Base-by-base conservation (phyloP, 2,888 invertebrate species). In the Pammene fasciana region DNA sequence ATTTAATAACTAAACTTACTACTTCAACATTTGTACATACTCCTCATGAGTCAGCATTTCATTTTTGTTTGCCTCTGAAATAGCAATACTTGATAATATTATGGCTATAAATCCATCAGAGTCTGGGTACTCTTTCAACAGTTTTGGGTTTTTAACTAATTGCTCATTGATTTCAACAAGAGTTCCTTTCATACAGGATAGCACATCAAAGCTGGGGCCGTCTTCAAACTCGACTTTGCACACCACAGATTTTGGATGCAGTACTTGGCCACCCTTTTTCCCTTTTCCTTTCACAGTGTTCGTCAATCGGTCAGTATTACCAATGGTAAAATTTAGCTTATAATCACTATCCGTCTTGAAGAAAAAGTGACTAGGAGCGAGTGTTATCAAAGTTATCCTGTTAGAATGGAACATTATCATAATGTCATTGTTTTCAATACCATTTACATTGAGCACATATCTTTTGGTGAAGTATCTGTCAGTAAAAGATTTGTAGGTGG, bases 261-360 rank as follows among this genome's bases (percentile, higher is more conserved):
- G 84, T 65, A 94, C 91, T 87, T 98, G 98, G 0, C 97, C 98
- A 26, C 98, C 98, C 82, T 96, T 95, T 84, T 98, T 98, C 0
- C 95, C 94, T 89, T 98, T 98, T 0, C 98, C 98, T 56, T 95
- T 95, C 0, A 97, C 97, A 76, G 94, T 93, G 85, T 98, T 98
- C 65, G 93, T 93, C 65, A 96, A 88, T 72, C 98, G 94, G 84
- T 97, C 95, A 13, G 95, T 81, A 77, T 95, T 95, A 0, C 95
- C 94, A 59, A 95, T 92, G 80, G 95, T 94, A 81, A 95, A 98
- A 77, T 95, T 95, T 0, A 98, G 92, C 67, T 84, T 86, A 55
- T 93, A 94, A 2, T 86, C 84, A 14, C 96, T 93, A 14, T 88
- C 90, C 72, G 94, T 92, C 71, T 88, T 86, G 18, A 96, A 90